Evolutionary conservation across 2,797 vertebrate species (phyloP).

Genomic region (Octomys mimax): DNA sequence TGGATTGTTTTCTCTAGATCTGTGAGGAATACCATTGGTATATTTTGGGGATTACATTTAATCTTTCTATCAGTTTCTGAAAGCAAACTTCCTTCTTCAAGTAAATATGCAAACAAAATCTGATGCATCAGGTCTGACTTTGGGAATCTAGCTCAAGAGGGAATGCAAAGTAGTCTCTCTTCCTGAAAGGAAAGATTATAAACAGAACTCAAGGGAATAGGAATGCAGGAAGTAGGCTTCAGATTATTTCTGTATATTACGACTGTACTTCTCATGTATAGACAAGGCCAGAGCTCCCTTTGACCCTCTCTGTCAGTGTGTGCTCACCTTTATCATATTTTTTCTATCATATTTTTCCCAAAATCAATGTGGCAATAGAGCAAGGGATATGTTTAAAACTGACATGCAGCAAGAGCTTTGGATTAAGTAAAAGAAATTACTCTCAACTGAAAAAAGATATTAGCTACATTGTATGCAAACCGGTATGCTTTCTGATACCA

Average conservation of each 20-base stretch:
- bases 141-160: neutral
- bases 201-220: neutral
- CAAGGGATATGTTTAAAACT: neutral
- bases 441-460: neutral
- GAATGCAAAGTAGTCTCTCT: neutral
- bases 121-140: neutral
- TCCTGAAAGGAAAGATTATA: neutral
- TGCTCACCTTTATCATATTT: neutral
- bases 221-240: neutral
- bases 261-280: neutral
- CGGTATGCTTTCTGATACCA: neutral
- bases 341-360: neutral
- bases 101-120: neutral
- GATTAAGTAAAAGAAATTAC: neutral
- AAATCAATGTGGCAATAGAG: neutral
- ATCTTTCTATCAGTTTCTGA: neutral
- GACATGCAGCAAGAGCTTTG: neutral
- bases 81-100: neutral
- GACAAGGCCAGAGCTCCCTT: neutral
- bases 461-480: neutral
- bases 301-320: neutral
- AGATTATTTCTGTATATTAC: neutral
- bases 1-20: neutral
- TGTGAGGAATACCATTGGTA: neutral
- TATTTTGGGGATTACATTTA: neutral